Evolutionary conservation across 2,888 invertebrate genomes (phyloP).

Genomic region (Ormia ochracea): DNA sequence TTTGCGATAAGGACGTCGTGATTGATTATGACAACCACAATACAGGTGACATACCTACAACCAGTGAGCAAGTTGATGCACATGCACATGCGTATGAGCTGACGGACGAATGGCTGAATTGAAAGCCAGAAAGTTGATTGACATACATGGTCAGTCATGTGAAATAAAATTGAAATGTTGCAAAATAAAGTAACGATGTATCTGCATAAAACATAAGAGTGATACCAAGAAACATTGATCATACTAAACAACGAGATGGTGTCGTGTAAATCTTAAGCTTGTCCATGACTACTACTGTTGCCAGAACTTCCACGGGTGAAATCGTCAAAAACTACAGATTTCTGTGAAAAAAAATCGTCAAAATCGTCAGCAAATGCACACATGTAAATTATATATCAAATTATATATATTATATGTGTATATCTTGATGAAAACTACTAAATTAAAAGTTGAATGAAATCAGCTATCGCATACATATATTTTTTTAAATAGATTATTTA

Average conservation of each 20-base stretch:
- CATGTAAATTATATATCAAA: too few species aligned
- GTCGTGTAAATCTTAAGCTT: slow-evolving; percentile 45
- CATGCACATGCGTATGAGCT: not conserved
- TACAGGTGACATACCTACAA: slow-evolving; percentile 58
- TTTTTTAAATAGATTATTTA: too few species aligned
- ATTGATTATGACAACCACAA: slow-evolving; percentile 64
- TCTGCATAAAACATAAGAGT: not conserved
- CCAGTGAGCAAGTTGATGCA: slow-evolving; percentile 43
- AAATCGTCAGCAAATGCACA: too few species aligned
- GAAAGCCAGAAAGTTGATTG: slow-evolving; percentile 53
- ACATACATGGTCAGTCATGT: slow-evolving; percentile 62
- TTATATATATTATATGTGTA: too few species aligned
- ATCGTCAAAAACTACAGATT: too few species aligned
- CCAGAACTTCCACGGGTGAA: too few species aligned
- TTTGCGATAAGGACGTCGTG: slow-evolving; percentile 62
- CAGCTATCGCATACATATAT: too few species aligned
- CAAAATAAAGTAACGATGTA: slow-evolving; percentile 30
- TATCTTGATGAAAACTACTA: too few species aligned
- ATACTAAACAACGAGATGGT: slow-evolving; percentile 46
- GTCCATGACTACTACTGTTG: too few species aligned
- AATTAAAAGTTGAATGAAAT: too few species aligned
- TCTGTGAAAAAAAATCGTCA: too few species aligned
- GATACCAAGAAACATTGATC: slow-evolving; percentile 14
- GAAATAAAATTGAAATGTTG: slow-evolving; percentile 57
- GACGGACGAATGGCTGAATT: not conserved